Conservation (phyloP, 2,113 vertebrate genomes). For the Rattus norvegicus region DNA sequence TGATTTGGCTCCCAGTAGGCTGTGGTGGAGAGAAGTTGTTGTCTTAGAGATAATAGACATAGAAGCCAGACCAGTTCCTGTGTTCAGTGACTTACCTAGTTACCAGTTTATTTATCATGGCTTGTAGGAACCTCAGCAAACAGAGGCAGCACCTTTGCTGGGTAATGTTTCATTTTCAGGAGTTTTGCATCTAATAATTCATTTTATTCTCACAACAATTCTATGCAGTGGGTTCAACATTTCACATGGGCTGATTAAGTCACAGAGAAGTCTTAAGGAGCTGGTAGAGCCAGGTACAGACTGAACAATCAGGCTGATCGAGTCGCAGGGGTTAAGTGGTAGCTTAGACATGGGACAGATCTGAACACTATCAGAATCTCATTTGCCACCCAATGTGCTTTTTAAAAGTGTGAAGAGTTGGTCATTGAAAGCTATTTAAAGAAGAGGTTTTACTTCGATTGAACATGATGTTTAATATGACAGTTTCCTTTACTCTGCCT, state of each 20-base stretch:
- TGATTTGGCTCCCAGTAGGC: not conserved
- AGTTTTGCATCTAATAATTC: not conserved
- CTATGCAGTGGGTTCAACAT: not conserved
- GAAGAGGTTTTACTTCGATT: not conserved
- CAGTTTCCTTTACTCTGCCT: not conserved
- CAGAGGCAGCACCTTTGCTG: accelerated
- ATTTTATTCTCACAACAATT: not conserved
- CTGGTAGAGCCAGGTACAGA: not conserved
- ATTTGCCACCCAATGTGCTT: not conserved
- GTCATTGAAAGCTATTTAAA: not conserved
- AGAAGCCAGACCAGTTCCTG: not conserved
- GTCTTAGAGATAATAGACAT: not conserved
- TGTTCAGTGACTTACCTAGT: not conserved
- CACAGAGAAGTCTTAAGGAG: not conserved
- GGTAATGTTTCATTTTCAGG: not conserved
- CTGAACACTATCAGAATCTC: not conserved
- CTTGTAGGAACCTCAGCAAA: not conserved
- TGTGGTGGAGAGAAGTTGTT: not conserved
- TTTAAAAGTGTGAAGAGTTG: not conserved
- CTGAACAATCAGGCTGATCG: not conserved
- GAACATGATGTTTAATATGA: not conserved
- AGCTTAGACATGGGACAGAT: not conserved
- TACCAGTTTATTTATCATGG: not conserved
- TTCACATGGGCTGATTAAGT: not conserved
- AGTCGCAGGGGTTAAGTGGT: not conserved